Evolutionary conservation across 2,888 invertebrate genomes (phyloP), one percentile per base, ranked within the genome.

Genomic region (Gasteruption jaculator): DNA sequence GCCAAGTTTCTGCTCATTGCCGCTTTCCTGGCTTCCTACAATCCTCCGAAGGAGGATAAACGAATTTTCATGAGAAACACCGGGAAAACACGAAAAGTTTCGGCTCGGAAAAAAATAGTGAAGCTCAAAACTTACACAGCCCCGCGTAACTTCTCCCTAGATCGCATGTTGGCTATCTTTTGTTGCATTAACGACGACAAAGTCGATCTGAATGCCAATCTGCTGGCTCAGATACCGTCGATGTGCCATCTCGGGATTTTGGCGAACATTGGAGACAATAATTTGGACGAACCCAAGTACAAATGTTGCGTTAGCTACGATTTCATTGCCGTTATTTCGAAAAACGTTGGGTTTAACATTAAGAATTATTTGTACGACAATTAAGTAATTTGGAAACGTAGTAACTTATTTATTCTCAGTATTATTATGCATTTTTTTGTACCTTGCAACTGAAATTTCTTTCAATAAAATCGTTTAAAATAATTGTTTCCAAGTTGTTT

Each of bases 11-110:
- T 95, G 22, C 73, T 95, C 3, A 87, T 95, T 18, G 91, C 94
- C 5, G 87, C 92, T 1, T 95, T 90, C 65, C 74, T 95, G 45
- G 94, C 94, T 0, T 94, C 94, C 21, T 90, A 93, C 67, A 94
- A 94, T 70, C 89, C 93, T 2, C 81, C 86, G 0, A 89, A 87
- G 55, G 85, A 88, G 53, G 95, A 95, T 65, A 90, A 86, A 61
- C 74, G 87, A 32, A 74, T 94, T 30, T 94, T 92, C 66, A 80
- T 90, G 69, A 92, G 92, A 71, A 71, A 82, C 54, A 83, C 83
- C 53, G 83, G 81, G 0, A 87, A 85, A 59, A 83, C 81, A 55
- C 51, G 79, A 79, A 24, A 30, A 15, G 40, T 29, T 19, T 24
- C 76, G 77, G 36, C 30, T 6, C 48, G 30, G n/a, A 53, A 54